These are phyloP conservation scores for Hirtodrosophila alboralis DNA, from an alignment of 2,888 invertebrate genomes.

Conservation along the genomic window DNA sequence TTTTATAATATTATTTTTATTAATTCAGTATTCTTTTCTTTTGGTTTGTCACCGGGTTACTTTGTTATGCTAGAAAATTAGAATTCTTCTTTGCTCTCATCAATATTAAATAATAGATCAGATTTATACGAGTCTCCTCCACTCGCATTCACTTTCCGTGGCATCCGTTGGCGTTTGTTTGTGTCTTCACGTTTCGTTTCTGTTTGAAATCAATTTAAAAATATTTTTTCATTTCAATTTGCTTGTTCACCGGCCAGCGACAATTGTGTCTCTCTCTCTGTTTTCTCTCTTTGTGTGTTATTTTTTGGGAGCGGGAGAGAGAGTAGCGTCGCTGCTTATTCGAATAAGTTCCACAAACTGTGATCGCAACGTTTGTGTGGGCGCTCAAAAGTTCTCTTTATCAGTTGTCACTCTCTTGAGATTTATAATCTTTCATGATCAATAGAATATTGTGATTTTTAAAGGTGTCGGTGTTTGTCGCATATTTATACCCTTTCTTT, in stretches of 20 bases:
- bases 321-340: conserved; percentile 32
- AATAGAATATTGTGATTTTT: conserved; percentile 1
- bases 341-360: conserved; percentile 63
- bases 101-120: conserved; percentile 60
- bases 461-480: neutral
- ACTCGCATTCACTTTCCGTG: conserved; percentile 36
- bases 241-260: conserved; percentile 39
- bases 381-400: conserved; percentile 25
- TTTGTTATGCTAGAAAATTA: conserved; percentile 35
- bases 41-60: too few species aligned
- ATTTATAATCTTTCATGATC: conserved; percentile 4
- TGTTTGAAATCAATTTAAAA: conserved; percentile 79
- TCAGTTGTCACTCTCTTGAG: conserved; percentile 13
- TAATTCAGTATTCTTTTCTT: too few species aligned
- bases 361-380: conserved; percentile 17
- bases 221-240: conserved; percentile 73
- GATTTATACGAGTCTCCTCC: conserved; percentile 16
- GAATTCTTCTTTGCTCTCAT: conserved; percentile 42
- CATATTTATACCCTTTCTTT: too few species aligned
- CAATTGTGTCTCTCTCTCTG: conserved; percentile 3
- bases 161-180: conserved; percentile 48
- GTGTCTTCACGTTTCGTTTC: conserved; percentile 57
- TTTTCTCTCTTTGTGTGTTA: conserved; percentile 6
- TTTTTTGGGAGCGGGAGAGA: neutral
- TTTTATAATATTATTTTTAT: too few species aligned